A percentile compares a stretch with the other conserved stretches of the same genome.
phyloP scores from a whole-genome alignment of 2,113 vertebrate species.

The Equus quagga region DNA sequence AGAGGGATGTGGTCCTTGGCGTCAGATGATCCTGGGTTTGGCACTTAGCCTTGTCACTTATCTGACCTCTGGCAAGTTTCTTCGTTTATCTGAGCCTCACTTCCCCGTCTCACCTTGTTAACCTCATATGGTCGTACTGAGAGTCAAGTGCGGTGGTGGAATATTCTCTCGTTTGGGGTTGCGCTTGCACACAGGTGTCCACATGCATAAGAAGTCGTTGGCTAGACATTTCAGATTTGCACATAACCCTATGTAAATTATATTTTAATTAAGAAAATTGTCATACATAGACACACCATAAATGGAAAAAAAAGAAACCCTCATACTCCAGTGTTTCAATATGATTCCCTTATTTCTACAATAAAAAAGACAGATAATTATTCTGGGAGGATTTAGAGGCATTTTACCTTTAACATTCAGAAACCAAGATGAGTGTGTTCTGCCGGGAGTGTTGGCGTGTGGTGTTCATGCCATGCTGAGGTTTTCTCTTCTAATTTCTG shows the following conservation, averaged over 20 bases:
- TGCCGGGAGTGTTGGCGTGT: neutral
- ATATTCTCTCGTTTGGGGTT: neutral
- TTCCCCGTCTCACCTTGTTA: neutral
- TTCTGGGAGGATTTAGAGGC: neutral
- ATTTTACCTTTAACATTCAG: slow-evolving; percentile 1
- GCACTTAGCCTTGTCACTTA: neutral
- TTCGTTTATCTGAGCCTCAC: neutral
- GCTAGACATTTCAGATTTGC: neutral
- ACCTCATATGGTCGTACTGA: neutral
- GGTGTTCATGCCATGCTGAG: neutral
- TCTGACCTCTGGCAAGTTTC: neutral
- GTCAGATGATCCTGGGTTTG: neutral
- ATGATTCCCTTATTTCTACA: neutral
- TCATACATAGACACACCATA: neutral
- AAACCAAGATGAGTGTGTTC: neutral
- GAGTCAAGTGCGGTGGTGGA: neutral
- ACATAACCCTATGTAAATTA: neutral
- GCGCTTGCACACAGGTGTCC: neutral
- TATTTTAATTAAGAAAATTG: neutral
- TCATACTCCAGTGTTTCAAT: neutral
- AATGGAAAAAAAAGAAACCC: neutral
- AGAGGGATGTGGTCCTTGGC: neutral
- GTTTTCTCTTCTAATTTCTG: neutral
- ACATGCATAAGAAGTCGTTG: neutral
- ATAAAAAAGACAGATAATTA: neutral